Conservation (phyloP, 2,888 invertebrate species). For the Tipula confusa region DNA sequence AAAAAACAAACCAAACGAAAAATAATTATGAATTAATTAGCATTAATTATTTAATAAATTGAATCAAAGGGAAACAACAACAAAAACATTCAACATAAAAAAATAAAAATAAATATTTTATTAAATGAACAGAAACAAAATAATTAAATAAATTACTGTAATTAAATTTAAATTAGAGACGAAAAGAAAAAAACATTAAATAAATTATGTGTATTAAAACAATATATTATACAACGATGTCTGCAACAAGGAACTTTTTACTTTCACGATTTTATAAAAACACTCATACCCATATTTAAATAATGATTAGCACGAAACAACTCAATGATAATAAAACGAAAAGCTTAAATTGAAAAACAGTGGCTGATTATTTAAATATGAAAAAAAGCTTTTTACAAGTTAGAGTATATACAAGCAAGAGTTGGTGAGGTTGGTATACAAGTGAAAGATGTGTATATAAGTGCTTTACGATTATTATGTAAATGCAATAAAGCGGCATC, state of each 20-base stretch:
- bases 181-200: not conserved
- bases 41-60: slow-evolving; percentile 25
- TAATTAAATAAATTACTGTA: not conserved
- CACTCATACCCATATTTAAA: not conserved
- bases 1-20: not conserved
- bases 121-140: not conserved
- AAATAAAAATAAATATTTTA: not conserved
- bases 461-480: not conserved
- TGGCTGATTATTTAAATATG: not conserved
- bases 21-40: slow-evolving; percentile 25
- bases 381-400: not conserved
- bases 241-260: not conserved
- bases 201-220: not conserved
- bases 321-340: not conserved
- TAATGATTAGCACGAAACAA: not conserved
- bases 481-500: not conserved
- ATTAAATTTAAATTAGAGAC: slow-evolving; percentile 5
- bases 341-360: not conserved
- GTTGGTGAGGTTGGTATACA: not conserved
- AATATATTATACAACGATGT: not conserved
- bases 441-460: not conserved
- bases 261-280: not conserved
- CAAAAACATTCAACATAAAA: not conserved
- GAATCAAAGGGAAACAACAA: not conserved
- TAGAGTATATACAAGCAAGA: not conserved